These are phyloP conservation scores for Drosophila mulleri DNA, from an alignment of 2,888 invertebrate genomes.

Conservation along the genomic window DNA sequence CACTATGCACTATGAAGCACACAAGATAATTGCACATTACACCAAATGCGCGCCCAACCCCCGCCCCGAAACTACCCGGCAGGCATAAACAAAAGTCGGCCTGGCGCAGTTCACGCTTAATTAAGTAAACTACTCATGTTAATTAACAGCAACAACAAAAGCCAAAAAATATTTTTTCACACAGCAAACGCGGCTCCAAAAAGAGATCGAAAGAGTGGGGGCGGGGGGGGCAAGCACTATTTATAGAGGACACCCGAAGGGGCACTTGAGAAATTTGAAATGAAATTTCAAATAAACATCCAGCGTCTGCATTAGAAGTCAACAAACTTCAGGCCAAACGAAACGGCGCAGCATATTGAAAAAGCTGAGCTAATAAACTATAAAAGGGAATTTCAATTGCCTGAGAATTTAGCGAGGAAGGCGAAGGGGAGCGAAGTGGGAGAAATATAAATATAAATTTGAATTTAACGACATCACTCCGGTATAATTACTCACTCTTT, in stretches of 20 bases:
- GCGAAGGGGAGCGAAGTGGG: neutral
- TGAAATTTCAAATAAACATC: slow-evolving; percentile 62
- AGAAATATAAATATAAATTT: neutral
- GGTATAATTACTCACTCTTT: neutral
- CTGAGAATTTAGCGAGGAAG: slow-evolving; percentile 12
- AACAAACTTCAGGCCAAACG: slow-evolving; percentile 57
- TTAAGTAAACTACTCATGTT: slow-evolving; percentile 77
- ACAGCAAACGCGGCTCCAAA: slow-evolving; percentile 17
- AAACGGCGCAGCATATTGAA: slow-evolving; percentile 17
- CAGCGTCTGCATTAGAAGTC: slow-evolving; percentile 57
- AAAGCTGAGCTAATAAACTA: slow-evolving; percentile 22
- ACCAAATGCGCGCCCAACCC: slow-evolving; percentile 1
- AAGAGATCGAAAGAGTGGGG: slow-evolving; percentile 35
- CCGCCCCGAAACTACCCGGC: neutral
- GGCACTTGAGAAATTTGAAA: slow-evolving; percentile 54
- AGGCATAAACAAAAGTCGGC: slow-evolving; percentile 61
- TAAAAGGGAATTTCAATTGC: neutral
- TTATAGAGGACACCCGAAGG: slow-evolving; percentile 53
- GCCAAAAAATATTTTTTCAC: slow-evolving; percentile 40
- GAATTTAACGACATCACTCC: neutral
- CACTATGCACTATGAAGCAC: slow-evolving; percentile 15
- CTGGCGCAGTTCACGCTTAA: slow-evolving; percentile 64
- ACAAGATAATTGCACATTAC: slow-evolving; percentile 25
- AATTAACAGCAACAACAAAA: slow-evolving; percentile 73
- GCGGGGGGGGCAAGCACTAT: slow-evolving; percentile 50